phyloP scores from a whole-genome alignment of 2,113 vertebrate genomes.

The Pteronura brasiliensis region DNA sequence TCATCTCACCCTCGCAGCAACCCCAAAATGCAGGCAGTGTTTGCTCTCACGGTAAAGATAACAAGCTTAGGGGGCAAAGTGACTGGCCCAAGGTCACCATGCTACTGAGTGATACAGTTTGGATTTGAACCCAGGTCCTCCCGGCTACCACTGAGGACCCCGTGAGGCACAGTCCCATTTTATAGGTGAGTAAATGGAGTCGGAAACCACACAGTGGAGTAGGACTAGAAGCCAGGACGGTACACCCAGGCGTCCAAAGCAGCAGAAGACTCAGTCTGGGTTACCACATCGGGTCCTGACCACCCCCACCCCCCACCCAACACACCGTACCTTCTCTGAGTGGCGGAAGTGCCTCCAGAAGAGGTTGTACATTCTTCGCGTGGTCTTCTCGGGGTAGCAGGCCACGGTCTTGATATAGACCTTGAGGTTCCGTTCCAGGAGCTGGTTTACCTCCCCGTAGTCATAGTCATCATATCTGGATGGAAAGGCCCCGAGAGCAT shows the following conservation, averaged over 20 bases:
- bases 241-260: not conserved
- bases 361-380: conserved; percentile 85
- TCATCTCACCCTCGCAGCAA: not conserved
- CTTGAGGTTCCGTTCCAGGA: conserved; percentile 94
- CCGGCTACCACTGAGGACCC: not conserved
- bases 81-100: not conserved
- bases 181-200: not conserved
- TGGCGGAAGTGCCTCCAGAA: conserved; percentile 97
- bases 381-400: conserved; percentile 95
- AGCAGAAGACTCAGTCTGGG: not conserved
- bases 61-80: not conserved
- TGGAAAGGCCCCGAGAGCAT: not conserved
- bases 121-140: not conserved
- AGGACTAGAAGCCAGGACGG: not conserved
- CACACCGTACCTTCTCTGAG: conserved; percentile 92
- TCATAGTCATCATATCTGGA: conserved; percentile 95
- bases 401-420: conserved; percentile 96
- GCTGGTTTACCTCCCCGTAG: conserved; percentile 94
- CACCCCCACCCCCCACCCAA: too few species aligned
- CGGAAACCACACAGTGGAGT: not conserved
- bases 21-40: not conserved
- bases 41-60: not conserved
- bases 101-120: not conserved
- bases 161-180: not conserved
- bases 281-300: not conserved